phyloP scores from a whole-genome alignment of 1,140 invertebrate genomes.

The Globodera rostochiensis region DNA sequence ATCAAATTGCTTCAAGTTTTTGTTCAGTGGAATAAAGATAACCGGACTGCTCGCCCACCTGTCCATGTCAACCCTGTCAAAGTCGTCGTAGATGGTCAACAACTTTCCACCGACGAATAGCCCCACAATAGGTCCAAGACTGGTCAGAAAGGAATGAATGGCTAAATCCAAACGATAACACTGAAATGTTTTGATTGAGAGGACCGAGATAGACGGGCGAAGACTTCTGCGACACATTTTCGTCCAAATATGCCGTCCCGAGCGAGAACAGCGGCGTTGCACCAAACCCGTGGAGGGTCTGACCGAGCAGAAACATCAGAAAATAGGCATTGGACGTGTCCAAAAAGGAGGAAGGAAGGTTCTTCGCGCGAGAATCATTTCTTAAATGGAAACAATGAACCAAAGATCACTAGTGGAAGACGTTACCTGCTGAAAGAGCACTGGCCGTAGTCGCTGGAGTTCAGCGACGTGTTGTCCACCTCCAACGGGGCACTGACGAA shows the following conservation, averaged over 20 bases:
- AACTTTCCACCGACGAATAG: conserved; percentile 63
- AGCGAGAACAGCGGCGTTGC: conserved; percentile 65
- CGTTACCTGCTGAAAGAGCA: conserved; percentile 36
- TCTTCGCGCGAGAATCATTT: neutral
- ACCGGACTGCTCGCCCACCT: conserved; percentile 33
- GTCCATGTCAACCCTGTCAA: conserved; percentile 60
- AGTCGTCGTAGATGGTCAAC: conserved; percentile 60
- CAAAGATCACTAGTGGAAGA: neutral
- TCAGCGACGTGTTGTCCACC: conserved; percentile 10
- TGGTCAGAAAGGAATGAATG: conserved; percentile 61
- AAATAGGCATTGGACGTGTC: conserved; percentile 43
- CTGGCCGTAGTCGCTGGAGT: conserved; percentile 55
- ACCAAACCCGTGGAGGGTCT: conserved; percentile 60
- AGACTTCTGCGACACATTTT: conserved; percentile 65
- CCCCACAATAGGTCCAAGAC: conserved; percentile 61
- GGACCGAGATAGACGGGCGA: conserved; percentile 65
- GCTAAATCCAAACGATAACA: conserved; percentile 44
- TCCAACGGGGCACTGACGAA: conserved; percentile 28
- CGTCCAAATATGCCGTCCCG: conserved; percentile 63
- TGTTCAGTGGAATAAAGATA: neutral
- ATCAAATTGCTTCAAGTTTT: too few species aligned
- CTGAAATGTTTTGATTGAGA: conserved; percentile 4
- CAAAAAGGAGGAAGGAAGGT: conserved; percentile 5
- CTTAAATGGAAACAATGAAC: neutral
- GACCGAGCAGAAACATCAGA: conserved; percentile 60